A percentile compares a stretch with the other conserved stretches of the same genome.
Conservation (phyloP, 2,113 vertebrate genomes). For the Scartelaos histophorus region DNA sequence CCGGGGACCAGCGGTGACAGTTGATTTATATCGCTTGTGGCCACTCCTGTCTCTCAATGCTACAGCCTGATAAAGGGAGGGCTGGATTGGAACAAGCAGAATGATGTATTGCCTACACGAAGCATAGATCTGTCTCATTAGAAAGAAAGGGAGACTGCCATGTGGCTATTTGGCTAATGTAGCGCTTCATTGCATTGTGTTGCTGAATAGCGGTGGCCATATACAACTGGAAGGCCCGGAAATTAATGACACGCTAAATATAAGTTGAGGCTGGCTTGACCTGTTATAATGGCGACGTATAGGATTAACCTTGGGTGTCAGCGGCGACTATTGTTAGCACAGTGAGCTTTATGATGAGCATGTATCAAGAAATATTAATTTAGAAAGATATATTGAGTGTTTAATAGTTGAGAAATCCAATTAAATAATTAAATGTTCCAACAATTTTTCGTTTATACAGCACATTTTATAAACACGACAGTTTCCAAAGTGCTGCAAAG, state of each 20-base stretch:
- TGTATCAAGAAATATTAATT: too few relatives aligned
- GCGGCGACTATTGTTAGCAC: conserved; percentile 72
- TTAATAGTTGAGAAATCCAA: too few relatives aligned
- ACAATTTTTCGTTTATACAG: too few relatives aligned
- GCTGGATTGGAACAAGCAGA: conserved; percentile 97
- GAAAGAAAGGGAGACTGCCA: conserved; percentile 69
- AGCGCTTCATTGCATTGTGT: conserved; percentile 85
- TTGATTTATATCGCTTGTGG: conserved; percentile 95
- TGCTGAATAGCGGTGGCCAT: conserved; percentile 58
- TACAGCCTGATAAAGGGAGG: conserved; percentile 94
- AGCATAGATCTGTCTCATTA: conserved; percentile 98
- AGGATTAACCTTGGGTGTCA: conserved; percentile 84
- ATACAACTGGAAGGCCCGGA: conserved; percentile 3
- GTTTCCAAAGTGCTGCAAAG: too few relatives aligned
- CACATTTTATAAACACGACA: too few relatives aligned
- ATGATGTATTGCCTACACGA: conserved; percentile 98
- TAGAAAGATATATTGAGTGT: too few relatives aligned
- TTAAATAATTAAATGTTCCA: too few relatives aligned
- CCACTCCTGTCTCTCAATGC: conserved; percentile 91
- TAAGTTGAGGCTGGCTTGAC: conserved; percentile 80
- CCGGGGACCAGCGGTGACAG: conserved; percentile 75
- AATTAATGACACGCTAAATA: conserved; percentile 79
- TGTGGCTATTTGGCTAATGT: conserved; percentile 93
- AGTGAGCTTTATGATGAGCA: conserved; percentile 43
- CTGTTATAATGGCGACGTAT: conserved; percentile 80